Base-by-base conservation (phyloP, 2,797 vertebrate species). In the Phaenicophaeus curvirostris region DNA sequence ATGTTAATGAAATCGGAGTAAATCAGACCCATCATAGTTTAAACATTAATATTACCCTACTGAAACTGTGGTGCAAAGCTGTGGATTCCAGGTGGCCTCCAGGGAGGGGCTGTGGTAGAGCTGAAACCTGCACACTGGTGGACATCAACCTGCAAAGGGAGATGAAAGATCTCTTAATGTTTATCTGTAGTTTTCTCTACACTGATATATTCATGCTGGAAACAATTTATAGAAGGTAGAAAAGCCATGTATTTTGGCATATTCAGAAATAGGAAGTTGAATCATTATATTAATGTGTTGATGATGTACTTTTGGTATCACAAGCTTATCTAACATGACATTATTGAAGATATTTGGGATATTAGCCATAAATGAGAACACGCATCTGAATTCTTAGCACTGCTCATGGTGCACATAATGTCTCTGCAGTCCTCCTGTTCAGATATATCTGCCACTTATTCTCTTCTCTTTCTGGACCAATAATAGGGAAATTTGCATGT, bases 1-100 rank as follows among this genome's bases (percentile, higher is more conserved):
- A 91, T 84, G 80, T 93, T 95, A 91, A 94, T 92, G 83, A 91
- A 89, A 90, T 78, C 87, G 79, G 85, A 77, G 94, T 89, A 83
- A 83, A 85, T 93, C 82, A 89, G 69, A 39, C 54, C 69, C 46
- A 58, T 91, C 87, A 61, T 48, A 75, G 35, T 94, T 85, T 92
- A 93, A 96, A 87, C 91, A 90, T 89, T 94, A 83, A 87, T 90
- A 89, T 86, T 94, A 20, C 63, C 66, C 48, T 72, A 37, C 42
- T 68, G 86, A 74, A 92, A 84, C 84, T 83, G 23, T 33, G 44
- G 57, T 78, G 39, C n/a, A 80, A 79, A 90, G 73, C 55, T 91
- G 61, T 73, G 85, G 84, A 76, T 94, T 82, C 71, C 78, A 48
- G 39, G 44, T 89, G 63, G 72, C 61, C 81, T 93, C 35, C 78